These are phyloP conservation scores for Microcebus tavaratra DNA, from an alignment of 2,113 vertebrate species.

Conservation along the genomic window DNA sequence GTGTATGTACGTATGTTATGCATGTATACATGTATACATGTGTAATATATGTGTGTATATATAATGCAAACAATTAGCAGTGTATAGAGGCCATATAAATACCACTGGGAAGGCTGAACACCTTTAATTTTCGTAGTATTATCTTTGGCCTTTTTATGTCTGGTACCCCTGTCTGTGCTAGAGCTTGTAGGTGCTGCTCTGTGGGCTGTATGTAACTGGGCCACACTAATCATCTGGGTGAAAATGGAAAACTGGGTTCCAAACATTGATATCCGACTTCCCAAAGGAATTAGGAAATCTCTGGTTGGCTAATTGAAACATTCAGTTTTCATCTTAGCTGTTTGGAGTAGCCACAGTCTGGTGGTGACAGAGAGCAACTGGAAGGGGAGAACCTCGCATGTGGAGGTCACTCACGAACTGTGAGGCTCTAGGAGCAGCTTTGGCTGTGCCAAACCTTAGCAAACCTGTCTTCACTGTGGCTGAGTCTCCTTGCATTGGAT, in stretches of 20 bases:
- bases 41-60: background rate
- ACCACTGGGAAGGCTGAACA: background rate
- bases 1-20: background rate
- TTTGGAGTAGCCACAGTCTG: background rate
- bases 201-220: background rate
- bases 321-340: background rate
- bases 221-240: background rate
- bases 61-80: background rate
- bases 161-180: background rate
- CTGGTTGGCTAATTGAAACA: background rate
- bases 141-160: background rate
- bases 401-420: background rate
- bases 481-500: background rate
- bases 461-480: background rate
- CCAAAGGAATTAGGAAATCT: background rate
- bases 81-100: background rate
- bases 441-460: background rate
- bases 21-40: too few relatives aligned
- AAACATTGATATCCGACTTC: background rate
- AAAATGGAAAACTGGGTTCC: background rate
- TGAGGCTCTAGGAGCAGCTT: background rate
- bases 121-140: background rate
- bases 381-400: background rate
- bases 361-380: background rate
- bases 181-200: background rate